A percentile compares a stretch with the other conserved stretches of the same genome.
These are phyloP conservation scores for Dermochelys coriacea DNA, from an alignment of 2,797 vertebrate genomes.

Conservation along the genomic window DNA sequence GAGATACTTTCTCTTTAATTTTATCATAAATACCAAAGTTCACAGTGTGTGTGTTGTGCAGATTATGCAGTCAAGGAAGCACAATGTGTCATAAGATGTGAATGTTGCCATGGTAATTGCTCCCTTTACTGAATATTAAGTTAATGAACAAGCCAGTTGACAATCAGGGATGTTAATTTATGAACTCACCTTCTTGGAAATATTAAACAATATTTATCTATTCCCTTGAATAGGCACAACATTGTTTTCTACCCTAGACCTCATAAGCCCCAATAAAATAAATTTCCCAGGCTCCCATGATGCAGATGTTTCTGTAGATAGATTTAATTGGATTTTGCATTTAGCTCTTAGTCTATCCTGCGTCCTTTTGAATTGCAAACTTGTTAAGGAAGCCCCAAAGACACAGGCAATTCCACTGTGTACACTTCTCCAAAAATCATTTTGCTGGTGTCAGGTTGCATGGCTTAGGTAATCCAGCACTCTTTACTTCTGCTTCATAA, in stretches of 20 bases:
- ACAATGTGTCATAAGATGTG: conserved; percentile 57
- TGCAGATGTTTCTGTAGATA: conserved; percentile 8
- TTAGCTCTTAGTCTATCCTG: neutral
- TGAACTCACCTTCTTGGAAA: conserved; percentile 43
- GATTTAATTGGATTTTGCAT: neutral
- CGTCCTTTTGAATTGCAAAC: conserved; percentile 16
- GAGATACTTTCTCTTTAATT: conserved; percentile 49
- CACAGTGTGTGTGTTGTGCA: conserved; percentile 54
- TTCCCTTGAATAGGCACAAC: conserved; percentile 16
- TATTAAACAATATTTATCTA: conserved; percentile 50
- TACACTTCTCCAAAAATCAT: conserved; percentile 7
- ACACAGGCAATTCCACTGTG: neutral
- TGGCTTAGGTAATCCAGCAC: neutral
- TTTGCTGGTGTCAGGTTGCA: neutral
- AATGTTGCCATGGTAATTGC: conserved; percentile 68
- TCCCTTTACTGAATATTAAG: conserved; percentile 69
- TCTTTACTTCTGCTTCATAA: conserved; percentile 6
- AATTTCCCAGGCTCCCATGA: neutral
- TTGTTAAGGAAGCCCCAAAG: neutral
- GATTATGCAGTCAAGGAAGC: neutral
- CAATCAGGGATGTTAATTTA: conserved; percentile 55
- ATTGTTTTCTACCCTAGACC: neutral
- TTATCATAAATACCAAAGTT: conserved; percentile 60
- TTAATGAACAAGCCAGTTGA: conserved; percentile 58
- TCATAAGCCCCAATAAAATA: neutral